Evolutionary conservation across 2,797 vertebrate species (phyloP).

Genomic region (Sebastes miniatus): DNA sequence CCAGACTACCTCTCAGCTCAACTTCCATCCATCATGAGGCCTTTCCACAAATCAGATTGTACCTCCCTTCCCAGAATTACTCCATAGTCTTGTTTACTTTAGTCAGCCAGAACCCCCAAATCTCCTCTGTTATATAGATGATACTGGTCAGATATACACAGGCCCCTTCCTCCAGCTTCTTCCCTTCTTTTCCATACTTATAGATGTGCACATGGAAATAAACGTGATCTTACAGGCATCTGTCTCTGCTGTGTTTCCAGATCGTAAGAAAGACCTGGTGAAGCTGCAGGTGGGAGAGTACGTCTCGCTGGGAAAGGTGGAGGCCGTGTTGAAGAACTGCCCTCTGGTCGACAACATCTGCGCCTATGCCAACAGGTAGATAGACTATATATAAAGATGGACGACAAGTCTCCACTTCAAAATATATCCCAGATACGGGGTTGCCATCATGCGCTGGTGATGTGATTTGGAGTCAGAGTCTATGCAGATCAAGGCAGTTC

Average conservation of each 20-base stretch:
- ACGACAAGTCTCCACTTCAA: not conserved
- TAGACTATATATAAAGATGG: not conserved
- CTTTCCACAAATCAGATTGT: slow-evolving; percentile 31
- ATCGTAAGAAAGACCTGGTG: slow-evolving; percentile 97
- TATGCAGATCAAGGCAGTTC: too few species aligned
- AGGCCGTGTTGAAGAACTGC: slow-evolving; percentile 93
- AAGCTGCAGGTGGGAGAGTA: slow-evolving; percentile 97
- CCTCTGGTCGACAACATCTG: slow-evolving; percentile 96
- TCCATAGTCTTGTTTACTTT: slow-evolving; percentile 23
- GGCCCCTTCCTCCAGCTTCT: not conserved
- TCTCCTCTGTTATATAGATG: slow-evolving; percentile 8
- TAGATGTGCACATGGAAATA: not conserved
- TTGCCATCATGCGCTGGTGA: too few species aligned
- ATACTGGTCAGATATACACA: slow-evolving; percentile 2
- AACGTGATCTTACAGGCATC: not conserved
- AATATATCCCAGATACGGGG: not conserved
- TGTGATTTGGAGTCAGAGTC: not conserved
- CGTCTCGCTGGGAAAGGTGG: slow-evolving; percentile 96
- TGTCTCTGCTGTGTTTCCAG: slow-evolving; percentile 69
- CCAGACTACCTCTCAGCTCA: slow-evolving; percentile 6
- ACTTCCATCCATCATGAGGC: slow-evolving; percentile 28
- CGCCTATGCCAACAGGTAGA: slow-evolving; percentile 94
- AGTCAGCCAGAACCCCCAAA: not conserved
- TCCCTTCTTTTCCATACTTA: not conserved
- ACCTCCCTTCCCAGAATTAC: slow-evolving; percentile 32